Percentiles rank a stretch among this genome's conserved stretches.
Conservation (phyloP, 2,797 vertebrate genomes). For the Microctenopoma lineatum region DNA sequence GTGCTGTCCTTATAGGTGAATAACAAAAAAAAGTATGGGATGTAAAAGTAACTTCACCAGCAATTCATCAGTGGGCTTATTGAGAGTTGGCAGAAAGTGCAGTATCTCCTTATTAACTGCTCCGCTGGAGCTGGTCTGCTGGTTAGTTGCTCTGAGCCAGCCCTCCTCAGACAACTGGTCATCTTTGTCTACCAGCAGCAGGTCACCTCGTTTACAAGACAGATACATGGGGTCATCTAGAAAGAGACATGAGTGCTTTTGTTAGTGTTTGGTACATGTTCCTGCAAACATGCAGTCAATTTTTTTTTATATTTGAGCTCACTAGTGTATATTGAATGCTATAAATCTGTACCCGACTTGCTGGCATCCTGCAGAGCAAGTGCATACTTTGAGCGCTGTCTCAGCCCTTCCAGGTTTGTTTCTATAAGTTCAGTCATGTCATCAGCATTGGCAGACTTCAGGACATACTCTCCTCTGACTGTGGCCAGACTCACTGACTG, state of each 20-base stretch:
- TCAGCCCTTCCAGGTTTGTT: constrained; percentile 88
- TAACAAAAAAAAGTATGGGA: background rate
- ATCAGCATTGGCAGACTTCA: constrained; percentile 78
- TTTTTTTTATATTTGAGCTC: background rate
- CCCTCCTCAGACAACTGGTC: constrained; percentile 63
- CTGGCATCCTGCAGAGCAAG: constrained; percentile 84
- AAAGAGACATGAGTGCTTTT: background rate
- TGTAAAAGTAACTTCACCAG: constrained; percentile 82
- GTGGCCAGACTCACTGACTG: constrained; percentile 85
- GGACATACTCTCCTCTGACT: constrained; percentile 83
- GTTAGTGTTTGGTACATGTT: background rate
- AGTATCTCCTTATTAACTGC: constrained; percentile 79
- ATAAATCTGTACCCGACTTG: constrained; percentile 66
- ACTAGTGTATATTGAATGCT: accelerated
- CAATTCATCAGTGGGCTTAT: constrained; percentile 83
- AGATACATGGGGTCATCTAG: constrained; percentile 82
- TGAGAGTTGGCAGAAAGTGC: constrained; percentile 87
- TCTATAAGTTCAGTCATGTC: constrained; percentile 86
- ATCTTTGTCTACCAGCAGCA: constrained; percentile 85
- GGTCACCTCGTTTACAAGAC: constrained; percentile 88
- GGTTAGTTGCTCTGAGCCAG: constrained; percentile 85
- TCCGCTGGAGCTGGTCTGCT: constrained; percentile 84
- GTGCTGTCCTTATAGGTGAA: background rate
- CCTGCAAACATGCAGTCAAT: background rate
- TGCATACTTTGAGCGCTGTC: constrained; percentile 86